A percentile compares a stretch with the other conserved stretches of the same genome.
Conservation (phyloP, 2,888 invertebrate species). For the Ichneumoninae sp. region DNA sequence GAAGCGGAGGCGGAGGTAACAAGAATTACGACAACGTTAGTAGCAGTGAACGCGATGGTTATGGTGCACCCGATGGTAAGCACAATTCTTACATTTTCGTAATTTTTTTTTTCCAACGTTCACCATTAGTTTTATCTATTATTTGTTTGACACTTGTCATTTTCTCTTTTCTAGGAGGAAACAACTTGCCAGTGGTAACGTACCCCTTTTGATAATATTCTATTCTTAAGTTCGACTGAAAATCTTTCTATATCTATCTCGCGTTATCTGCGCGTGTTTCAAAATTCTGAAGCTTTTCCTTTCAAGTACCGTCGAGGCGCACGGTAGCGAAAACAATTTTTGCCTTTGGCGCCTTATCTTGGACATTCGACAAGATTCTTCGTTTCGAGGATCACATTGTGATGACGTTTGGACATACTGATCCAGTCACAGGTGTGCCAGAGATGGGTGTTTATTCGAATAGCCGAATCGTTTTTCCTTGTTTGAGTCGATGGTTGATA, state of each 20-base stretch:
- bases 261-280: constrained; percentile 57
- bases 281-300: constrained; percentile 60
- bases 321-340: constrained; percentile 9
- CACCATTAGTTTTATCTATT: constrained; percentile 36
- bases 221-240: constrained; percentile 55
- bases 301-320: constrained; percentile 46
- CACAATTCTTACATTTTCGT: neutral
- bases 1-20: constrained; percentile 68
- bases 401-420: constrained; percentile 8
- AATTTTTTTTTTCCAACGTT: neutral
- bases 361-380: constrained; percentile 8
- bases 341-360: neutral
- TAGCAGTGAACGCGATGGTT: constrained; percentile 81
- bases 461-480: neutral
- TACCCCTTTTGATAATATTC: constrained; percentile 74
- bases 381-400: neutral
- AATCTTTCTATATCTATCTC: constrained; percentile 55
- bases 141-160: constrained; percentile 48
- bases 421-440: constrained; percentile 3
- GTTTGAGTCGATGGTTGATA: neutral
- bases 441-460: constrained; percentile 36
- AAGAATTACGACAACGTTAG: constrained; percentile 81
- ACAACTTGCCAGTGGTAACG: constrained; percentile 84
- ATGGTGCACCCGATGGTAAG: constrained; percentile 81
- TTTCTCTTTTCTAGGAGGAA: constrained; percentile 78